Evolutionary conservation across 1,140 invertebrate species (phyloP).

Genomic region (Zelostemma sp.): DNA sequence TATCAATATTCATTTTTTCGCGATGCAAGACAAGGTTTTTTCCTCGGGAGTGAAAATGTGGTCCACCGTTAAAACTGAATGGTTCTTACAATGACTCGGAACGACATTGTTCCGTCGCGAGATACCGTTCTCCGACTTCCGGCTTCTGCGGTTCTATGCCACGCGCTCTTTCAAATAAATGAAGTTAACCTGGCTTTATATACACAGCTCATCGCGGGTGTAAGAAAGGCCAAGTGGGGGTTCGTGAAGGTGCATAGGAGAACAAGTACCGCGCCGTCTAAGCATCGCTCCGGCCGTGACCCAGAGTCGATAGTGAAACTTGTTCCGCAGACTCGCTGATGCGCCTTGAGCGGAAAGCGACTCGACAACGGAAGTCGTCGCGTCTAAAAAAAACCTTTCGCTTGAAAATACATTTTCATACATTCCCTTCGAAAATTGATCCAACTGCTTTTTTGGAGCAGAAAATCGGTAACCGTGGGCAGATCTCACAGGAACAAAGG

Average conservation of each 20-base stretch:
- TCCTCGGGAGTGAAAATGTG: neutral
- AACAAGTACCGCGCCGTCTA: constrained; percentile 5
- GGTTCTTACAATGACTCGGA: constrained; percentile 25
- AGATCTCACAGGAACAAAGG: neutral
- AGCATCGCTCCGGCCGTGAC: constrained; percentile 38
- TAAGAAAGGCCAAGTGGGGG: constrained; percentile 50
- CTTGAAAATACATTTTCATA: neutral
- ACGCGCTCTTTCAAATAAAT: constrained; percentile 56
- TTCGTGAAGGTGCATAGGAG: constrained; percentile 28
- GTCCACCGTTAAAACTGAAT: neutral
- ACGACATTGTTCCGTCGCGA: constrained; percentile 17
- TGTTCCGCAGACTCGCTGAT: constrained; percentile 7
- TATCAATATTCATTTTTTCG: neutral
- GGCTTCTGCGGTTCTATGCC: constrained; percentile 29
- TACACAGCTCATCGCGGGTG: constrained; percentile 27
- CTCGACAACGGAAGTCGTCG: neutral
- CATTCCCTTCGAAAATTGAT: no score
- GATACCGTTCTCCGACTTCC: constrained; percentile 17
- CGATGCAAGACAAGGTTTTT: neutral
- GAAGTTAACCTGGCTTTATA: constrained; percentile 48
- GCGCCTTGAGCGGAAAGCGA: neutral
- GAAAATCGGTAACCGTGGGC: neutral
- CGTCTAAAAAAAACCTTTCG: neutral
- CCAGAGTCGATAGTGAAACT: constrained; percentile 52
- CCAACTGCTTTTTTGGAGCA: neutral